A percentile compares a stretch with the other conserved stretches of the same genome.
phyloP scores from a whole-genome alignment of 2,797 vertebrate genomes.

The Cossypha niveicapilla region DNA sequence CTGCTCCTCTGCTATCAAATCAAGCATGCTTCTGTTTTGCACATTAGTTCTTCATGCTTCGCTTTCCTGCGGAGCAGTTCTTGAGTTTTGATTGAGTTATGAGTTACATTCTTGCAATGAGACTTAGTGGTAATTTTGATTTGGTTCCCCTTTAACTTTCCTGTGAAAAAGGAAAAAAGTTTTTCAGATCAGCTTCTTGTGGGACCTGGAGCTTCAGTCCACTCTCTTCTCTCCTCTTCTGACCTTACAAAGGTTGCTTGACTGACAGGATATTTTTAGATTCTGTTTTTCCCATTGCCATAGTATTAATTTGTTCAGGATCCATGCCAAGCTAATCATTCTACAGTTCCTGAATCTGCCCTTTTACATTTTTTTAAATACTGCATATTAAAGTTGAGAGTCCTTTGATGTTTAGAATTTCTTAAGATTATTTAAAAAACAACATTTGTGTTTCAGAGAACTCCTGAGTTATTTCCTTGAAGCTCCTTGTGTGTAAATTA shows the following conservation, averaged over 20 bases:
- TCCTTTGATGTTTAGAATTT: slow-evolving; percentile 43
- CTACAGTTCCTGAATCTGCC: slow-evolving; percentile 15
- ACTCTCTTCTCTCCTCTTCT: not conserved
- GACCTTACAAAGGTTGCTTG: slow-evolving; percentile 1
- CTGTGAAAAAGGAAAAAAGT: not conserved
- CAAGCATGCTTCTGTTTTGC: not conserved
- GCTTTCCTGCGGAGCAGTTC: not conserved
- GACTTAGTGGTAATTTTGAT: not conserved
- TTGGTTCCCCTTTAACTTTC: not conserved
- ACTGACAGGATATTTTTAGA: slow-evolving; percentile 46
- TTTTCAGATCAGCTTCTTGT: not conserved
- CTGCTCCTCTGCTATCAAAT: not conserved
- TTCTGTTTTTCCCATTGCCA: slow-evolving; percentile 27
- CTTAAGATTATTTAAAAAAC: slow-evolving; percentile 27
- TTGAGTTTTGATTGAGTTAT: not conserved
- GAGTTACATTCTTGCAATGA: not conserved
- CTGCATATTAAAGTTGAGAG: not conserved
- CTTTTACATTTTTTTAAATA: slow-evolving; percentile 29
- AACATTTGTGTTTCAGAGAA: slow-evolving; percentile 54
- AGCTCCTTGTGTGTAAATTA: slow-evolving; percentile 48
- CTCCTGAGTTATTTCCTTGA: slow-evolving; percentile 46
- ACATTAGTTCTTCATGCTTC: not conserved
- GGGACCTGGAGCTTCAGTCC: not conserved
- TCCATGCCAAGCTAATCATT: slow-evolving; percentile 6
- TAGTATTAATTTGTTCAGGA: slow-evolving; percentile 3